A percentile compares a stretch with the other conserved stretches of the same genome.
These are phyloP conservation scores for Haemorhous mexicanus DNA, from an alignment of 2,113 vertebrate genomes.

Conservation along the genomic window DNA sequence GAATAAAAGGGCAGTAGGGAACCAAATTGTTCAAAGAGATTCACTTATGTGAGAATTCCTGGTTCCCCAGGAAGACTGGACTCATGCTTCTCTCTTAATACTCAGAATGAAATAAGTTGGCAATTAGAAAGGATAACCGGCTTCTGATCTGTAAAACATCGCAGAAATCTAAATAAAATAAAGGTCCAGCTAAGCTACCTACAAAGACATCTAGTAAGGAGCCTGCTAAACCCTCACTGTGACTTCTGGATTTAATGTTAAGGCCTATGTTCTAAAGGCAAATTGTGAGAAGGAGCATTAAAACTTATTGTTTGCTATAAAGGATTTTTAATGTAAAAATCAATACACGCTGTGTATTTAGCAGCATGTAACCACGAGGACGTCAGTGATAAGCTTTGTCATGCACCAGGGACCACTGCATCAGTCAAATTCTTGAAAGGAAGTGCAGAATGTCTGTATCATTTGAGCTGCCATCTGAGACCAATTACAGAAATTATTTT, in stretches of 20 bases:
- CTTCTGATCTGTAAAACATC: constrained; percentile 22
- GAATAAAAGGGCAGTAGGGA: constrained; percentile 24
- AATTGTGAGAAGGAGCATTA: constrained; percentile 20
- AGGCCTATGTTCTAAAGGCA: neutral
- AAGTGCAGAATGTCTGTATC: constrained; percentile 6
- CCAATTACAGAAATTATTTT: constrained; percentile 52
- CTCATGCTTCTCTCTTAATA: constrained; percentile 15
- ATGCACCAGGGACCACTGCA: constrained; percentile 30
- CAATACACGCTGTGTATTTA: constrained; percentile 38
- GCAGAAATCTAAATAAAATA: constrained; percentile 44
- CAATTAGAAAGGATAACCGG: constrained; percentile 49
- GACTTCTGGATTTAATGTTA: constrained; percentile 27
- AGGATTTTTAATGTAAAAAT: constrained; percentile 55
- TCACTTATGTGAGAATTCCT: neutral
- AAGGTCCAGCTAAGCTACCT: constrained; percentile 36
- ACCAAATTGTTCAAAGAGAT: neutral
- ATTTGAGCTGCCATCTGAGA: constrained; percentile 38
- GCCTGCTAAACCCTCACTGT: constrained; percentile 19
- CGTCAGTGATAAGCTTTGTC: constrained; percentile 11
- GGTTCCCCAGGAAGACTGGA: neutral
- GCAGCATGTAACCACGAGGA: constrained; percentile 31
- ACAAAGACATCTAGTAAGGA: constrained; percentile 29
- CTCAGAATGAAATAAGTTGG: neutral
- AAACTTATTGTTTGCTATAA: constrained; percentile 23
- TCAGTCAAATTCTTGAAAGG: constrained; percentile 45